These are phyloP conservation scores for Coreoperca whiteheadi DNA, from an alignment of 2,113 vertebrate genomes.

Conservation along the genomic window DNA sequence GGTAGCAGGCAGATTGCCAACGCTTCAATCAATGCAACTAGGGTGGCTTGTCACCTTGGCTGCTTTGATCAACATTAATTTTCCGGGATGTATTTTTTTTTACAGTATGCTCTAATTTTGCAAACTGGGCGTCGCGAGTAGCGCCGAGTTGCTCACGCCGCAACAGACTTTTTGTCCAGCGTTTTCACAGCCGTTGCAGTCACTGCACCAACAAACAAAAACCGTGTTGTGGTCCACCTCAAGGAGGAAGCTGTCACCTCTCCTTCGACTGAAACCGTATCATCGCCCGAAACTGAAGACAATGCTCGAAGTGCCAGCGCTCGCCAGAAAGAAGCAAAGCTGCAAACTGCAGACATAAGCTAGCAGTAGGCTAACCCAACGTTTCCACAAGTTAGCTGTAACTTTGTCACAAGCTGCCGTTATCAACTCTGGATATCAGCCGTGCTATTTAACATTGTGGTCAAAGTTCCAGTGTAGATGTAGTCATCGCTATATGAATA, in stretches of 20 bases:
- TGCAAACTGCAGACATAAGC: background rate
- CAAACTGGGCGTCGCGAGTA: too few relatives aligned
- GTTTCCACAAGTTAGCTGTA: slow-evolving; percentile 30
- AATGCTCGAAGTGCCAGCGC: background rate
- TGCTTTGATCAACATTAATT: background rate
- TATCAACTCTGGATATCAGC: background rate
- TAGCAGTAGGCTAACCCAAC: background rate
- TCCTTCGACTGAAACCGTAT: background rate
- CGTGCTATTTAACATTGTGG: background rate
- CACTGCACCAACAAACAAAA: slow-evolving; percentile 12
- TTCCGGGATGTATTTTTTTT: background rate
- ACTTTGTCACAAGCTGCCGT: slow-evolving; percentile 38
- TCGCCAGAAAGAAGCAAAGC: background rate
- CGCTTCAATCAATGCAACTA: background rate
- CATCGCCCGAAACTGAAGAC: background rate
- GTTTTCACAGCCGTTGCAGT: slow-evolving; percentile 6
- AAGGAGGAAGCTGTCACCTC: slow-evolving; percentile 32
- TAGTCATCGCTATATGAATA: too few relatives aligned
- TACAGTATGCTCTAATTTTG: background rate
- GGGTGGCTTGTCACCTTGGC: background rate
- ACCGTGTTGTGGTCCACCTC: slow-evolving; percentile 1
- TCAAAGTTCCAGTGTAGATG: slow-evolving; percentile 2
- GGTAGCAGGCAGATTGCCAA: background rate
- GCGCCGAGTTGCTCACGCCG: too few relatives aligned
- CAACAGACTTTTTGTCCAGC: background rate